Evolutionary conservation across 2,888 invertebrate species (phyloP).

Genomic region (Muscina levida): DNA sequence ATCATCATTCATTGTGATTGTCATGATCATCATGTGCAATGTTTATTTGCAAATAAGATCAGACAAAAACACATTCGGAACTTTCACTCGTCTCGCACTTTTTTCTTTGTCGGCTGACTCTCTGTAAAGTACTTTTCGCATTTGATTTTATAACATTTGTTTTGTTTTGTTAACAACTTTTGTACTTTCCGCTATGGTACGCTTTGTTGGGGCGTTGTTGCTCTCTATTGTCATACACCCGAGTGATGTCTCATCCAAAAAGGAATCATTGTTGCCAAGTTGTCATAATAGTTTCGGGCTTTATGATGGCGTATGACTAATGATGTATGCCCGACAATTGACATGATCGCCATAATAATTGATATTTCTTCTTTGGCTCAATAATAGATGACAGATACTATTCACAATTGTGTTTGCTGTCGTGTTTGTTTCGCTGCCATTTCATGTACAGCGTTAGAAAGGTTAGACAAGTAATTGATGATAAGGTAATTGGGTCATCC

Average conservation of each 20-base stretch:
- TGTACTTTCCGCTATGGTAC: too few species aligned
- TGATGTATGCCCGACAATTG: conserved; percentile 19
- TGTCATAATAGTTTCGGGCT: not conserved
- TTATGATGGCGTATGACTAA: not conserved
- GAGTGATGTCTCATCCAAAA: too few species aligned
- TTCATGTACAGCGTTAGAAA: not conserved
- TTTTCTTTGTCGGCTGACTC: conserved; percentile 5
- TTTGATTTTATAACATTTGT: conserved; percentile 27
- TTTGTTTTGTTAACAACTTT: not conserved
- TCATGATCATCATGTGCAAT: conserved; percentile 34
- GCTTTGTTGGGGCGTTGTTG: not conserved
- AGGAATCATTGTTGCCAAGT: too few species aligned
- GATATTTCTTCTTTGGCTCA: conserved; percentile 17
- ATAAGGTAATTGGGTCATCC: conserved; percentile 24
- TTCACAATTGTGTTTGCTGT: conserved; percentile 18
- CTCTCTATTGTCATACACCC: too few species aligned
- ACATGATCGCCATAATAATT: conserved; percentile 23
- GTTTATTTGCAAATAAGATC: conserved; percentile 53
- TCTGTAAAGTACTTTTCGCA: conserved; percentile 20
- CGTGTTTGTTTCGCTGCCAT: not conserved
- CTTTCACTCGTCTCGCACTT: conserved; percentile 59
- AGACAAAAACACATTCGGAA: conserved; percentile 43
- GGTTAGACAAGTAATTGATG: conserved; percentile 30
- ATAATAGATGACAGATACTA: conserved; percentile 29
- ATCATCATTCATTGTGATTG: conserved; percentile 19